A percentile compares a stretch with the other conserved stretches of the same genome.
These are phyloP conservation scores for Cantharis rustica DNA, from an alignment of 2,888 invertebrate genomes.

Conservation along the genomic window DNA sequence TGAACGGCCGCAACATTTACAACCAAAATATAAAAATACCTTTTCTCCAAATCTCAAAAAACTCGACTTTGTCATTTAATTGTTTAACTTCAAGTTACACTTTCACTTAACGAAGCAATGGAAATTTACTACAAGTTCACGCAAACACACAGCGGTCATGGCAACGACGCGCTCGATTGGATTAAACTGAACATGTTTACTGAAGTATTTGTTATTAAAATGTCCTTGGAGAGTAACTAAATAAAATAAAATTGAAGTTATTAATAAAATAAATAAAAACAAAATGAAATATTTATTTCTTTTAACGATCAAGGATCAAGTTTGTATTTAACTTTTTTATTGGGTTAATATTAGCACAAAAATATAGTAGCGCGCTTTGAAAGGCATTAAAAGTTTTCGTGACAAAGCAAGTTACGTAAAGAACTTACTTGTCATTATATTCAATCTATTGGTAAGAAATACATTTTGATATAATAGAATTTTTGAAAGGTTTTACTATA, in stretches of 20 bases:
- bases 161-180: background rate
- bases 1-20: no score
- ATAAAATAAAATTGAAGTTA: background rate
- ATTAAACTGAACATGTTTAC: background rate
- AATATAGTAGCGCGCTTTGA: background rate
- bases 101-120: no score
- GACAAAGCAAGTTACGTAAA: slow-evolving; percentile 24
- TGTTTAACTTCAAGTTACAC: no score
- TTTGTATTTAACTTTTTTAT: background rate
- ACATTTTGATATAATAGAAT: slow-evolving; percentile 30
- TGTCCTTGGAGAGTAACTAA: no score
- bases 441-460: slow-evolving; percentile 32
- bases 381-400: slow-evolving; percentile 16
- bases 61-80: no score
- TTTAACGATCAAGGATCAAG: background rate
- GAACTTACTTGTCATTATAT: slow-evolving; percentile 35
- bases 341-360: background rate
- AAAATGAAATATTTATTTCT: background rate
- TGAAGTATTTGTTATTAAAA: no score
- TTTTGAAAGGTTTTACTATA: slow-evolving; percentile 29
- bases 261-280: background rate
- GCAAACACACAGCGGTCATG: no score
- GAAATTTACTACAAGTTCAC: no score
- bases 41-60: no score
- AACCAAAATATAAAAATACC: no score